A percentile compares a stretch with the other conserved stretches of the same genome.
These are phyloP conservation scores for Drosophila aff. DNA, from an alignment of 1,140 invertebrate species.

Conservation along the genomic window DNA sequence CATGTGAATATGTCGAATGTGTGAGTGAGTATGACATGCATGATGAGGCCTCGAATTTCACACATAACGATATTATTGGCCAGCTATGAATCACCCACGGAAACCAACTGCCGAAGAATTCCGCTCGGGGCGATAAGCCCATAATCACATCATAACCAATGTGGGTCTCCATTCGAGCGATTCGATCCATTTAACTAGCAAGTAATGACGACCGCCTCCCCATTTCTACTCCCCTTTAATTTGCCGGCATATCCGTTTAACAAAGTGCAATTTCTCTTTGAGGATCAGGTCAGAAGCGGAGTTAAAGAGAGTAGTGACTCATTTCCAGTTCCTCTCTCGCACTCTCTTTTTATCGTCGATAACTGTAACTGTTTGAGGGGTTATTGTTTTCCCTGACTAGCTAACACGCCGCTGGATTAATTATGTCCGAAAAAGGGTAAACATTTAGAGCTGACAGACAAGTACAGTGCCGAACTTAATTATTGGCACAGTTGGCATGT, in stretches of 20 bases:
- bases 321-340: conserved; percentile 10
- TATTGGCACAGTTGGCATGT: no score
- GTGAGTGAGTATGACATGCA: conserved; percentile 36
- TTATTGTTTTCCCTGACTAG: conserved; percentile 1
- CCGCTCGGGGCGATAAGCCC: conserved; percentile 49
- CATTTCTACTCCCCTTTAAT: conserved; percentile 22
- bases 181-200: conserved; percentile 5
- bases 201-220: conserved; percentile 1
- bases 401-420: conserved; percentile 48
- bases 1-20: conserved; percentile 7
- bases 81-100: conserved; percentile 48
- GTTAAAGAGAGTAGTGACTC: conserved; percentile 56
- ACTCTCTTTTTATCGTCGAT: conserved; percentile 38
- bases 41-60: conserved; percentile 45
- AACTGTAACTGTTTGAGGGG: conserved; percentile 48
- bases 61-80: conserved; percentile 37
- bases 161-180: conserved; percentile 8
- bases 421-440: conserved; percentile 34
- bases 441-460: conserved; percentile 19
- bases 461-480: no score
- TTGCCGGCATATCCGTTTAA: conserved; percentile 20
- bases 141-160: conserved; percentile 43
- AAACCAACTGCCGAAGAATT: conserved; percentile 38
- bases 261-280: conserved; percentile 29
- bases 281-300: conserved; percentile 39